Evolutionary conservation across 1,140 invertebrate genomes (phyloP), one percentile per base, ranked within the genome.

Genomic region (Heliothis virescens): DNA sequence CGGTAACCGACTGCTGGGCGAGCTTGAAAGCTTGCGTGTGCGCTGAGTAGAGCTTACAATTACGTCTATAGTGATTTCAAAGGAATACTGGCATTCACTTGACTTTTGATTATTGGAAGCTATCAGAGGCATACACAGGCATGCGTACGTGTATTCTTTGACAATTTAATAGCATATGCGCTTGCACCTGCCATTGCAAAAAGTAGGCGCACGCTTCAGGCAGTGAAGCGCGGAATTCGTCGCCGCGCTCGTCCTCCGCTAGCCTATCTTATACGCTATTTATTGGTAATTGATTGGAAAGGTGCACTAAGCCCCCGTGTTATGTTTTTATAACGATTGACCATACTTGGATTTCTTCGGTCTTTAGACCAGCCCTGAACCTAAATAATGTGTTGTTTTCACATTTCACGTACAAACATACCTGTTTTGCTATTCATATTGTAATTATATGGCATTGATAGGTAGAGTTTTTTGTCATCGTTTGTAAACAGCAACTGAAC

Each of bases 81-180:
- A 84, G 77, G 29, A 73, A 69, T 73, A 71, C 60, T 82, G 80
- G 57, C 80, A 82, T 65, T 60, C 71, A 86, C 86, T 84, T 84
- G 87, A 88, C 83, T 90, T 89, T 93, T 90, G 88, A 90, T 89
- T 86, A 88, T 88, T 89, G 84, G 79, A 84, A 84, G 85, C 83
- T 91, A 90, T 91, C 88, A 86, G 83, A 86, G 73, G 76, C 79
- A 81, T 81, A 83, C 85, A 86, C 82, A 85, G 81, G 86, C 82
- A 82, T 80, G 79, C 80, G 82, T 90, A 85, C 82, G 85, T 87
- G 89, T 90, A 85, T 84, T 91, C 91, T 92, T 93, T 94, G 93
- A 94, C 91, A 94, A 92, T 94, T 93, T 94, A 94, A 94, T 92
- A 92, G 91, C 93, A 94, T 93, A 93, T 94, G 92, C 87, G 84